phyloP scores from a whole-genome alignment of 2,113 vertebrate species.

The Alethe diademata region DNA sequence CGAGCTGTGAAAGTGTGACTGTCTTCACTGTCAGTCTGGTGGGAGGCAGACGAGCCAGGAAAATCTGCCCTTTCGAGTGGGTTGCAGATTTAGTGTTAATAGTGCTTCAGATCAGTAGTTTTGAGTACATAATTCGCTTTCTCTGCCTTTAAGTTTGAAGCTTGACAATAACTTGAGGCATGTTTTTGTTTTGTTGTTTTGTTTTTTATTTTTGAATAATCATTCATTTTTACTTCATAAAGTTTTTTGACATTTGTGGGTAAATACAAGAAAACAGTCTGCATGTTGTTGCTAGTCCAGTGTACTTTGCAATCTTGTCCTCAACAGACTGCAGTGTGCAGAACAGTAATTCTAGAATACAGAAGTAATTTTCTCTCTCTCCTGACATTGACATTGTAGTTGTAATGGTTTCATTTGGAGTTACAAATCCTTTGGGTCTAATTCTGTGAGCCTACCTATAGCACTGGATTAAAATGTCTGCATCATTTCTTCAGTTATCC shows the following conservation, averaged over 20 bases:
- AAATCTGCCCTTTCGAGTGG: slow-evolving; percentile 12
- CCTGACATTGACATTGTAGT: slow-evolving; percentile 83
- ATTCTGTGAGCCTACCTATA: slow-evolving; percentile 85
- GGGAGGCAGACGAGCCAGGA: slow-evolving; percentile 48
- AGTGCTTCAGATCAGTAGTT: slow-evolving; percentile 71
- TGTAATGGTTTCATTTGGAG: slow-evolving; percentile 83
- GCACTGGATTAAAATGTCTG: slow-evolving; percentile 86
- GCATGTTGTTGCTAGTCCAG: slow-evolving; percentile 76
- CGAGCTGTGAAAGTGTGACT: slow-evolving; percentile 39
- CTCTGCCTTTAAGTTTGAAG: slow-evolving; percentile 73
- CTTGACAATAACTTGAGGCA: slow-evolving; percentile 72
- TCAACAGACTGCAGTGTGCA: slow-evolving; percentile 69
- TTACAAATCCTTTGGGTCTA: slow-evolving; percentile 83
- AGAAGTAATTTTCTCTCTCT: slow-evolving; percentile 78
- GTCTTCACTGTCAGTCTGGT: slow-evolving; percentile 49
- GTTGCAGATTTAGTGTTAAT: slow-evolving; percentile 68
- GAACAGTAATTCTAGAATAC: slow-evolving; percentile 74
- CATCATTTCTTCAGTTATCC: slow-evolving; percentile 84
- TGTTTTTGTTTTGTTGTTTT: slow-evolving; percentile 1
- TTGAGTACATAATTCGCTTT: slow-evolving; percentile 63
- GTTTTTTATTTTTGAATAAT: not conserved
- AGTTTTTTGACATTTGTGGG: slow-evolving; percentile 73
- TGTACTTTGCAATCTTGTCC: slow-evolving; percentile 75
- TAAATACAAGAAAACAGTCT: slow-evolving; percentile 75
- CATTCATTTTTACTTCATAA: slow-evolving; percentile 68